Conservation (phyloP, 2,797 vertebrate species). For the Pygocentrus nattereri region DNA sequence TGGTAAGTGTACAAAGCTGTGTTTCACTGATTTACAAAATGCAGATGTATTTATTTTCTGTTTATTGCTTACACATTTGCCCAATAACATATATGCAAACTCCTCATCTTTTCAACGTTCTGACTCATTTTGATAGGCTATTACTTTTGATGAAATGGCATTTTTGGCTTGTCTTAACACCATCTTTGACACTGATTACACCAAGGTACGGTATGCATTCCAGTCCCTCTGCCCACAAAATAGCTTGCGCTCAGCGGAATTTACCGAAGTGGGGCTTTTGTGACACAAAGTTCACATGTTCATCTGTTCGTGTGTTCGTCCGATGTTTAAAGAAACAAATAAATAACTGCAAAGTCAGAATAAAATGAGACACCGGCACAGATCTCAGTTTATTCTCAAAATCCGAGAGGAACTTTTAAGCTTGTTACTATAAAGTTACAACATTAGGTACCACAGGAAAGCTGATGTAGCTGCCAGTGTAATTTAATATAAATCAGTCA, state of each 20-base stretch:
- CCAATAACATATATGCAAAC: neutral
- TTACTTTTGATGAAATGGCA: constrained; percentile 6
- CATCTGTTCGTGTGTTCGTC: neutral
- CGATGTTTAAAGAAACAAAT: neutral
- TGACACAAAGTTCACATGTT: constrained; percentile 2
- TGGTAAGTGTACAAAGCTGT: no score
- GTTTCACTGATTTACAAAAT: neutral
- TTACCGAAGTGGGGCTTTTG: constrained; percentile 39
- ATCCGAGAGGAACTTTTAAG: neutral
- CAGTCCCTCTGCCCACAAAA: constrained; percentile 23
- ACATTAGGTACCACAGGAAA: neutral
- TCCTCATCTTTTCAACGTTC: constrained; percentile 3
- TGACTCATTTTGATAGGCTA: constrained; percentile 42
- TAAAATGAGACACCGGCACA: neutral
- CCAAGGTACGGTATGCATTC: constrained; percentile 39
- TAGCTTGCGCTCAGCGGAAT: constrained; percentile 40
- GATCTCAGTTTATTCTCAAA: neutral
- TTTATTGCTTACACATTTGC: no score
- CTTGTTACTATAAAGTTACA: neutral
- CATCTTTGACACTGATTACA: constrained; percentile 65
- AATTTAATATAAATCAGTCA: neutral
- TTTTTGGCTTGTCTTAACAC: constrained; percentile 71
- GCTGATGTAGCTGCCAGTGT: neutral
- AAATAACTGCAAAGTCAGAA: neutral
- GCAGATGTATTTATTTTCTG: neutral